Evolutionary conservation across 1,140 invertebrate genomes (phyloP).

Genomic region (Wiebesia pumilae): DNA sequence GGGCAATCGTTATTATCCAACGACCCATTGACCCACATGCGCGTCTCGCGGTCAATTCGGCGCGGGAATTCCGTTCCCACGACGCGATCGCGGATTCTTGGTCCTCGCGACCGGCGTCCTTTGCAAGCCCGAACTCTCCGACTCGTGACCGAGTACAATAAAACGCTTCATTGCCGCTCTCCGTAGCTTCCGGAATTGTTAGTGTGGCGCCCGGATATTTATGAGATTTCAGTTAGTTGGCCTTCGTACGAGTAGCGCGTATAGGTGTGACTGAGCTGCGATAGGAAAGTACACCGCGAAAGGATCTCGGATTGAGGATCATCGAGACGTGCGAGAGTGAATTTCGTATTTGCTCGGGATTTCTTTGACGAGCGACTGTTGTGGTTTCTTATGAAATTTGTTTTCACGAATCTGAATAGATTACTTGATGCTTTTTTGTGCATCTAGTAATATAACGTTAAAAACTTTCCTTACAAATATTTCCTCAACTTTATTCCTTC

Average conservation of each 20-base stretch:
- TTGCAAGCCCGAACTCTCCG: not conserved
- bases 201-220: not conserved
- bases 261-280: not conserved
- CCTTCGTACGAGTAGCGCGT: not conserved
- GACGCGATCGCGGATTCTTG: not conserved
- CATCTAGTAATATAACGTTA: too few relatives aligned
- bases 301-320: not conserved
- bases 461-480: too few relatives aligned
- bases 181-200: not conserved
- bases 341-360: not conserved
- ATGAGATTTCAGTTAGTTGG: not conserved
- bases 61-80: constrained; percentile 42
- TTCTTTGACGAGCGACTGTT: too few relatives aligned
- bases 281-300: not conserved
- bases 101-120: not conserved
- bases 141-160: not conserved
- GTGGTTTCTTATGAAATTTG: not conserved
- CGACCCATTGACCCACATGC: constrained; percentile 38
- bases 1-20: constrained; percentile 29
- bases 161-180: not conserved
- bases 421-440: too few relatives aligned
- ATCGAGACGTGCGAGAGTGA: not conserved
- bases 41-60: constrained; percentile 2
- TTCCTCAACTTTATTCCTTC: too few relatives aligned
- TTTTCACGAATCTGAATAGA: not conserved